Percentiles rank a stretch among this genome's conserved stretches.
phyloP scores from a whole-genome alignment of 2,888 invertebrate species.

The Chydorus sphaericus region DNA sequence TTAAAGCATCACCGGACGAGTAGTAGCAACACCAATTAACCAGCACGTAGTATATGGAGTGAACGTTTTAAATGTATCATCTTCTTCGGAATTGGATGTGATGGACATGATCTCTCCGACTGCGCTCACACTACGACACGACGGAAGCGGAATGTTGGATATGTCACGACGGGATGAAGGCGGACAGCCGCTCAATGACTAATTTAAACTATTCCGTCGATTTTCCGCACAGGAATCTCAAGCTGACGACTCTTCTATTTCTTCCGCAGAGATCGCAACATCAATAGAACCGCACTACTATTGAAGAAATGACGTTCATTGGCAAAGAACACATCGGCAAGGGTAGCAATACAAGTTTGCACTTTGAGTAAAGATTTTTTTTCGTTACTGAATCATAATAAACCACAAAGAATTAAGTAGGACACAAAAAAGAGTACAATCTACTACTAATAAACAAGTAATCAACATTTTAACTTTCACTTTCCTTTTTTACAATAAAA shows the following conservation, averaged over 20 bases:
- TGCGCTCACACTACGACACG: slow-evolving; percentile 8
- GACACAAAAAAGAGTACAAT: no score
- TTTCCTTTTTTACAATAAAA: no score
- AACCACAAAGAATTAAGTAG: no score
- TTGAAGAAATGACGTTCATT: background rate
- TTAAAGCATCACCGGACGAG: background rate
- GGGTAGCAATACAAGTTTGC: background rate
- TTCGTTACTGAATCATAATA: no score
- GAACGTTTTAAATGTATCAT: background rate
- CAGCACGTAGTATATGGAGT: background rate
- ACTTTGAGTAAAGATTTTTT: no score
- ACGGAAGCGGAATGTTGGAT: slow-evolving; percentile 20
- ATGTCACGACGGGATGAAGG: slow-evolving; percentile 72
- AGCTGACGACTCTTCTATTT: background rate
- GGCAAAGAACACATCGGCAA: background rate
- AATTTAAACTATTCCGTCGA: slow-evolving; percentile 54
- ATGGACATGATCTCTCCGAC: background rate
- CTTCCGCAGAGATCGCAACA: no score
- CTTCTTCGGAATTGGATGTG: background rate
- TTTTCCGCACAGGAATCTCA: slow-evolving; percentile 21
- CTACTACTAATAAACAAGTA: no score
- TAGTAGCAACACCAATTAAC: background rate
- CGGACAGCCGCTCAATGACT: slow-evolving; percentile 79
- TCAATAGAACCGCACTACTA: background rate
- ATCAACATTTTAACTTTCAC: no score